phyloP scores from a whole-genome alignment of 2,113 vertebrate species.

The Benitochromis conjunctus region DNA sequence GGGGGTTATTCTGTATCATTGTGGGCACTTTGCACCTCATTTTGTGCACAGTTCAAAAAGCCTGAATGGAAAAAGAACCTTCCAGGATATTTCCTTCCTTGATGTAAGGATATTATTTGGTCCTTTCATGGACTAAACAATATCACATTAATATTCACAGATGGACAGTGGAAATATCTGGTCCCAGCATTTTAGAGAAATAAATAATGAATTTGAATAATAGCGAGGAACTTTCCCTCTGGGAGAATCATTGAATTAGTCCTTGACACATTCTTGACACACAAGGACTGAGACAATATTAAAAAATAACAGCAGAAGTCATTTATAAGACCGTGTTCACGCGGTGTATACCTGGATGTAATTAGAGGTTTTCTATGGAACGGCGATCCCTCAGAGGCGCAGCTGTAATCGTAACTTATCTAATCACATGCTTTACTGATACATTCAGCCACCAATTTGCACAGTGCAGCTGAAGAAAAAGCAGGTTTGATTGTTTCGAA shows the following conservation, averaged over 20 bases:
- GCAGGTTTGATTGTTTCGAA: not conserved
- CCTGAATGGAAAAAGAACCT: not conserved
- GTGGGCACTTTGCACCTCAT: not conserved
- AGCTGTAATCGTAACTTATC: not conserved
- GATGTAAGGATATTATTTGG: not conserved
- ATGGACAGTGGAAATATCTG: not conserved
- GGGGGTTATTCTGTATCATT: not conserved
- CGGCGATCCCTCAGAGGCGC: fast-evolving
- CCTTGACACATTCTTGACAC: not conserved
- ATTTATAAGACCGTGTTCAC: not conserved
- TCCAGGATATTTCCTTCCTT: not conserved
- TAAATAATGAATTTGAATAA: not conserved
- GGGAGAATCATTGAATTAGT: not conserved
- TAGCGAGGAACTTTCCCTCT: not conserved
- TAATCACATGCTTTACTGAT: not conserved
- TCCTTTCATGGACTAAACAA: not conserved
- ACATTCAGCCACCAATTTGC: not conserved
- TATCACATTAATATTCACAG: not conserved
- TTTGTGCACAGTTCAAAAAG: not conserved
- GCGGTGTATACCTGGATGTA: not conserved
- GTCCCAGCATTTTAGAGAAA: not conserved
- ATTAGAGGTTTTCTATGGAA: not conserved
- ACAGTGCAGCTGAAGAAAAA: not conserved
- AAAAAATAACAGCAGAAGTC: not conserved
- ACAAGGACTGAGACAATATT: not conserved